A percentile compares a stretch with the other conserved stretches of the same genome.
phyloP scores from a whole-genome alignment of 2,113 vertebrate species.

The Cynoglossus semilaevis region DNA sequence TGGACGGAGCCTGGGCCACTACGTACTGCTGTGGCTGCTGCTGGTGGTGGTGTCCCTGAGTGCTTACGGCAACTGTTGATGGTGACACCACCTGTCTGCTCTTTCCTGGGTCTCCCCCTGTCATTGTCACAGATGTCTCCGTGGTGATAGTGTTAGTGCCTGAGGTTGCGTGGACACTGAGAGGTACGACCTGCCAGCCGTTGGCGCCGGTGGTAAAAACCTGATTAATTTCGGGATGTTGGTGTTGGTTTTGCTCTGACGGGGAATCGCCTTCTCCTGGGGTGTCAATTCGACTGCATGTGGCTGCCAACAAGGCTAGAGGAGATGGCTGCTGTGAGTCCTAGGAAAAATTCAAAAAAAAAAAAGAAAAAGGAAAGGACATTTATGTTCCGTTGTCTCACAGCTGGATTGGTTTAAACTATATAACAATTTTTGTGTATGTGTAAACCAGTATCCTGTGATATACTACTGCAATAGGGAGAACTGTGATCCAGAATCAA shows the following conservation, averaged over 20 bases:
- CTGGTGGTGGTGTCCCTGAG: conserved; percentile 73
- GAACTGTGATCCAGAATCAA: no score
- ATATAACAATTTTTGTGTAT: no score
- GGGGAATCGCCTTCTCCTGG: conserved; percentile 85
- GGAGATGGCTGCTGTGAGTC: conserved; percentile 93
- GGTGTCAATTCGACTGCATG: conserved; percentile 95
- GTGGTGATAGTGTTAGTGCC: conserved; percentile 72
- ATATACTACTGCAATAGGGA: no score
- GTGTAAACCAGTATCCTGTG: no score
- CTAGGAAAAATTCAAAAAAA: conserved; percentile 64
- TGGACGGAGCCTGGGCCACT: conserved; percentile 79
- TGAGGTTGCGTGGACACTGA: conserved; percentile 64
- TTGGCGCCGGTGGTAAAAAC: conserved; percentile 85
- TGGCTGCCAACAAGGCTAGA: conserved; percentile 92
- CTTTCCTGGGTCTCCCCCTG: conserved; percentile 72
- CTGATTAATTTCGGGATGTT: conserved; percentile 83
- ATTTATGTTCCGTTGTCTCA: neutral
- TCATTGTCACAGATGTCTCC: conserved; percentile 74
- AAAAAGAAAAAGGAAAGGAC: neutral
- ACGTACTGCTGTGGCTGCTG: conserved; percentile 80
- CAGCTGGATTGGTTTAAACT: no score
- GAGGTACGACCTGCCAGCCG: conserved; percentile 91
- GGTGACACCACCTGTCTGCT: conserved; percentile 72
- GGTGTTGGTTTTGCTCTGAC: conserved; percentile 77
- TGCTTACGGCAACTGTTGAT: conserved; percentile 58